These are phyloP conservation scores for Crossocerus cetratus DNA, from an alignment of 2,888 invertebrate genomes.

Conservation along the genomic window DNA sequence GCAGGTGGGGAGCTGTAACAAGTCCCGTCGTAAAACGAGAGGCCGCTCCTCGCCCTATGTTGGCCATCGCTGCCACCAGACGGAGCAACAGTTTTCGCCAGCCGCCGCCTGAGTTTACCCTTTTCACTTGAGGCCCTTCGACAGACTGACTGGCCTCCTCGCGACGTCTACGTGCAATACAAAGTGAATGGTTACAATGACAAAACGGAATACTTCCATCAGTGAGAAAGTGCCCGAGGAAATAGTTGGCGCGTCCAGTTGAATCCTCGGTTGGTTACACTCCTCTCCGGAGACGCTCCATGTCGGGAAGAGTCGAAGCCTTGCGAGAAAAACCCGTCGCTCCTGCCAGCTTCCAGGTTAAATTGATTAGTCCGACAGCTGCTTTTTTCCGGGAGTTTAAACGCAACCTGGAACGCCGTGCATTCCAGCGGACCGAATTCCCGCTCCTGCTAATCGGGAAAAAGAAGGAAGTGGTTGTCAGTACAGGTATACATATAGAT, in stretches of 20 bases:
- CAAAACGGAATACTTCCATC: neutral
- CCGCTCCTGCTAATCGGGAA: neutral
- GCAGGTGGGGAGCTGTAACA: conserved; percentile 15
- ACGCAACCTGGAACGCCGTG: neutral
- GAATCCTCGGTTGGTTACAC: too few relatives aligned
- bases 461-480: neutral
- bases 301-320: too few relatives aligned
- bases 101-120: conserved; percentile 21
- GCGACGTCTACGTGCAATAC: too few relatives aligned
- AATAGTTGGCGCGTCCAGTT: too few relatives aligned
- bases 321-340: too few relatives aligned
- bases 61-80: neutral
- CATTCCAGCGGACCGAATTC: neutral
- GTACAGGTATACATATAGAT: too few relatives aligned
- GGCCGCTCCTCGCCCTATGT: too few relatives aligned
- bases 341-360: neutral
- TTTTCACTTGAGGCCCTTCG: too few relatives aligned
- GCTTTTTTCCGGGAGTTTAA: neutral
- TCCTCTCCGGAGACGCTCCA: too few relatives aligned
- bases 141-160: too few relatives aligned
- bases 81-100: conserved; percentile 18
- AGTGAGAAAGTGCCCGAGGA: neutral
- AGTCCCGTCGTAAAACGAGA: conserved; percentile 8
- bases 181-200: too few relatives aligned
- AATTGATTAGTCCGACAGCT: neutral